Base-by-base conservation (phyloP, 2,113 vertebrate genomes). In the Elephas maximus region DNA sequence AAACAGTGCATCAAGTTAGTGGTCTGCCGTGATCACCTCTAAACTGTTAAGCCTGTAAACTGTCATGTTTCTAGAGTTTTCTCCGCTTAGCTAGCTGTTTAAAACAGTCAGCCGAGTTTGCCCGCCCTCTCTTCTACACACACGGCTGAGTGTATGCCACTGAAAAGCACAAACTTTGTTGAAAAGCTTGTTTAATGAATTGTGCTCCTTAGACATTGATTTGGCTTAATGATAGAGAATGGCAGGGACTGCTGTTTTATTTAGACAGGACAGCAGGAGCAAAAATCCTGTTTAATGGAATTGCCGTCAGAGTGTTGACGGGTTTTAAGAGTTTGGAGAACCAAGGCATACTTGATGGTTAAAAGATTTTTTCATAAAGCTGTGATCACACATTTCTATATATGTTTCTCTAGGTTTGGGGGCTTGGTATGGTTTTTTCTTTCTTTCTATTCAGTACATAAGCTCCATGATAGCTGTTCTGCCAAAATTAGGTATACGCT, bases 131-230 rank as follows among this genome's bases (percentile, higher is more conserved):
- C 48, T 2, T 79, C 28, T 17, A 21, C 60, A 4, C 60, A 4
- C 6, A 0, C 1, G n/a, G 83, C 60, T 21, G 30, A 21, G 51
- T 4, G n/a, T 23, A 3, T 53, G 60, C 8, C 15, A 0, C 44
- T 15, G 44, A n/a, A 48, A 33, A 96, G 21, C 88, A 80, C 67
- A 53, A 9, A 33, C 45, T 76, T 94, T 51, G n/a, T 62, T 30
- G 53, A 11, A 60, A 69, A 95, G 73, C 85, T 96, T 73, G 44
- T 57, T 90, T 87, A 78, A 33, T 85, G 80, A 60, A 90, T 73
- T 82, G 81, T 94, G 45, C 44, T 53, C 79, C 95, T 95, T 78
- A 80, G 83, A 91, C 90, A 90, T 84, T 79, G 93, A 87, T 78
- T 93, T 71, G 67, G 45, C n/a, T 79, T 96, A 95, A 84, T 77